Conservation (phyloP, 2,888 invertebrate genomes). For the Synergus laeviventris region DNA sequence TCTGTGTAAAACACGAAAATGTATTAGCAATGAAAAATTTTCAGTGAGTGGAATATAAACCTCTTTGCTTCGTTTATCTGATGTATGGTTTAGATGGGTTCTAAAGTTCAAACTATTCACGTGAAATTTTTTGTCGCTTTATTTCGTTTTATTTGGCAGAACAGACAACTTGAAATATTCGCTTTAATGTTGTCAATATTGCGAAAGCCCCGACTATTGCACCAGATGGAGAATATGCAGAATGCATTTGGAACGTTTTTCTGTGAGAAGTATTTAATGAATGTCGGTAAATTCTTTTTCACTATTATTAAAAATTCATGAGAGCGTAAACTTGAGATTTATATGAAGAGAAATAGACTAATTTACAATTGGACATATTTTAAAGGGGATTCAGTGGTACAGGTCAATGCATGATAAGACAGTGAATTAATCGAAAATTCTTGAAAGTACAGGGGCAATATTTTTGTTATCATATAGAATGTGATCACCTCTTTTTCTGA, state of each 20-base stretch:
- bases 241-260: not conserved
- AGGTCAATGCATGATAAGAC: no score
- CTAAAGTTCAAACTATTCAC: constrained; percentile 10
- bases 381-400: no score
- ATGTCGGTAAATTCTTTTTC: not conserved
- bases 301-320: no score
- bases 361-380: no score
- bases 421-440: no score
- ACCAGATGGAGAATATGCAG: not conserved
- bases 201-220: not conserved
- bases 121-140: not conserved
- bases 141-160: not conserved
- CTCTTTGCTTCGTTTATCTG: not conserved
- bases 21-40: constrained; percentile 25
- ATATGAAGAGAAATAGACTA: no score
- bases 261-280: not conserved
- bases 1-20: constrained; percentile 6
- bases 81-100: constrained; percentile 8
- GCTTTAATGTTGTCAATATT: not conserved
- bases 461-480: no score
- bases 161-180: not conserved
- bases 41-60: not conserved
- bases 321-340: no score
- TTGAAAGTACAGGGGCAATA: no score
- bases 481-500: no score